phyloP scores from a whole-genome alignment of 2,113 vertebrate genomes.

The Labeo rohita region DNA sequence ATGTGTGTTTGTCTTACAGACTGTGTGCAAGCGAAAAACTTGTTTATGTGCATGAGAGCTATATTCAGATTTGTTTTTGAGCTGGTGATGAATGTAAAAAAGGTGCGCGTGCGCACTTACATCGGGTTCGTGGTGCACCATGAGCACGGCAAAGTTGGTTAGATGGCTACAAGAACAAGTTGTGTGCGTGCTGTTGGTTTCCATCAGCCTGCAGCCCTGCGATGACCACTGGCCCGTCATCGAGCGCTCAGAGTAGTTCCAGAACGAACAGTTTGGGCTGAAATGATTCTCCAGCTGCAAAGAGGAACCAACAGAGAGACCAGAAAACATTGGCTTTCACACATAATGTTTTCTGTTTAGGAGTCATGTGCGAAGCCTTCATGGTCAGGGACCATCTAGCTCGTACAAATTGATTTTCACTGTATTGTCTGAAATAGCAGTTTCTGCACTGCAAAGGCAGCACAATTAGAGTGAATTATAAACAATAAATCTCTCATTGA shows the following conservation, averaged over 20 bases:
- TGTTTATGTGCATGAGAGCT: conserved; percentile 15
- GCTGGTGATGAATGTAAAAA: not conserved
- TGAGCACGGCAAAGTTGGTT: conserved; percentile 93
- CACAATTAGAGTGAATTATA: conserved; percentile 1
- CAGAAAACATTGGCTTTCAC: not conserved
- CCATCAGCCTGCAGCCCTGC: conserved; percentile 88
- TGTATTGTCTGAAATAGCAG: not conserved
- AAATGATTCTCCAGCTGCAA: conserved; percentile 86
- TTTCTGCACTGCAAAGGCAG: not conserved
- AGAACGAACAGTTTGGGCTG: conserved; percentile 95
- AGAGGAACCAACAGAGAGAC: not conserved
- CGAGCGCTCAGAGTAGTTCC: conserved; percentile 93
- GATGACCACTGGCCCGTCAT: conserved; percentile 95
- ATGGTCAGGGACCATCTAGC: not conserved
- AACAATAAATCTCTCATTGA: not conserved
- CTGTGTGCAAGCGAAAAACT: conserved; percentile 39
- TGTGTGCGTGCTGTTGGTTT: conserved; percentile 90
- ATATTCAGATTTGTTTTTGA: conserved; percentile 16
- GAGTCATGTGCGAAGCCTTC: not conserved
- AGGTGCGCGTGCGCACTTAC: conserved; percentile 65
- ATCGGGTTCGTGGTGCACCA: conserved; percentile 87
- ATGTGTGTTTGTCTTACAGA: conserved; percentile 22
- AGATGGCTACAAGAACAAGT: conserved; percentile 95
- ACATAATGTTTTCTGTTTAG: not conserved
- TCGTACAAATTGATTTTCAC: not conserved